These are phyloP conservation scores for Papilio xuthus DNA, from an alignment of 1,140 invertebrate species.

Conservation along the genomic window DNA sequence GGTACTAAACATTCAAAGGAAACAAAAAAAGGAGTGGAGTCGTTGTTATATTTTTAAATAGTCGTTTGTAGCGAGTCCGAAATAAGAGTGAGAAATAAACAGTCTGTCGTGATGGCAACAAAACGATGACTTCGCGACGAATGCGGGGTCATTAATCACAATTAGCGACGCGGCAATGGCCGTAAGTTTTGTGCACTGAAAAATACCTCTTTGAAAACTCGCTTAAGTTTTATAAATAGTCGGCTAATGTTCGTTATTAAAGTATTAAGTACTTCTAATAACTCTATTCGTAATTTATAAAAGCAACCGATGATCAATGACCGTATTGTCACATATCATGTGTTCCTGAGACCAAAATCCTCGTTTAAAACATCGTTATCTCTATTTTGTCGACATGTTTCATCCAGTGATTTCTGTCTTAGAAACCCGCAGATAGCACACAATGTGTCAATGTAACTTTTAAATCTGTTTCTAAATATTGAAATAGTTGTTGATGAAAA, in stretches of 20 bases:
- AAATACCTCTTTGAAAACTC: not conserved
- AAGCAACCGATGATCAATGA: not conserved
- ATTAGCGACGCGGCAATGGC: constrained; percentile 54
- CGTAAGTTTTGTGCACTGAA: constrained; percentile 15
- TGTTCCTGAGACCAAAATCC: no score
- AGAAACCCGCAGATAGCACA: no score
- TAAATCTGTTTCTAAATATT: no score
- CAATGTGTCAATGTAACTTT: no score
- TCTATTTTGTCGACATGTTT: no score
- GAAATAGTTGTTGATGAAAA: no score
- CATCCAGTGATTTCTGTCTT: no score
- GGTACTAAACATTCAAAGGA: not conserved
- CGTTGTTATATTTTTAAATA: constrained; percentile 34
- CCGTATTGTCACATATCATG: no score
- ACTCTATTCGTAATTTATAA: no score
- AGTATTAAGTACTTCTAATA: not conserved
- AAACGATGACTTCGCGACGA: constrained; percentile 61
- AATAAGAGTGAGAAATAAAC: constrained; percentile 59
- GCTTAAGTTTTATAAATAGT: constrained; percentile 3
- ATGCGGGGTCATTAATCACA: constrained; percentile 59
- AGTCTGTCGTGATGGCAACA: constrained; percentile 53
- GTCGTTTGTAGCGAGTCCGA: constrained; percentile 44
- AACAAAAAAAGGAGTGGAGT: not conserved
- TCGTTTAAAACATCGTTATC: no score
- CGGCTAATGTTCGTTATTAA: not conserved